A percentile compares a stretch with the other conserved stretches of the same genome.
Conservation (phyloP, 2,888 invertebrate genomes). For the Ypsolopha sequella region DNA sequence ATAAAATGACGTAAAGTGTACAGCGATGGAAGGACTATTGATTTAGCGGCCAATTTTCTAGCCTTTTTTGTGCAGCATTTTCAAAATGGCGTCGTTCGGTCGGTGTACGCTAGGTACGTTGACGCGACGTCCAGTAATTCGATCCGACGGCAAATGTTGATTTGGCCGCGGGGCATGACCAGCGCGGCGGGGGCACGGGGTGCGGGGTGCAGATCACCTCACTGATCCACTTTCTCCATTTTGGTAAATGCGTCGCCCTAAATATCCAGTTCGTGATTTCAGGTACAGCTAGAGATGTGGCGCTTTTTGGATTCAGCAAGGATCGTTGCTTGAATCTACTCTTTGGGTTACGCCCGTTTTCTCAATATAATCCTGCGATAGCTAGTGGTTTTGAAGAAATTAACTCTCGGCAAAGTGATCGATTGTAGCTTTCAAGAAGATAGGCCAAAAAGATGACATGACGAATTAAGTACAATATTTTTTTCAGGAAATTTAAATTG, state of each 20-base stretch:
- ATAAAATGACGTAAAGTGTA: constrained; percentile 11
- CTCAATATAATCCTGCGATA: too few species aligned
- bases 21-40: constrained; percentile 35
- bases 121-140: constrained; percentile 56
- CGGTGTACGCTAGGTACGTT: constrained; percentile 49
- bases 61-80: constrained; percentile 26
- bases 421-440: too few species aligned
- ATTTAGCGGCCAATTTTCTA: constrained; percentile 52
- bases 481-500: too few species aligned
- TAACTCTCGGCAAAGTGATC: too few species aligned
- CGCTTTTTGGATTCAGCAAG: too few species aligned
- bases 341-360: too few species aligned
- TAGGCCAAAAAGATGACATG: too few species aligned
- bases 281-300: too few species aligned
- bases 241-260: constrained; percentile 7
- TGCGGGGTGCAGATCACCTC: constrained; percentile 15
- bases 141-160: constrained; percentile 65
- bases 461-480: too few species aligned
- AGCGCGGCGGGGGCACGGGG: constrained; percentile 17
- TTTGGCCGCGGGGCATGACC: constrained; percentile 44
- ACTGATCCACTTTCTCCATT: constrained; percentile 35
- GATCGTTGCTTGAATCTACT: too few species aligned
- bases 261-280: too few species aligned
- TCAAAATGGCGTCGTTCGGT: constrained; percentile 48
- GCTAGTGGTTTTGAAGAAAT: too few species aligned